Conservation (phyloP, 30 jellyfish, hydroid and myxozoan genomes). For the Phacellophora camtschatica region DNA sequence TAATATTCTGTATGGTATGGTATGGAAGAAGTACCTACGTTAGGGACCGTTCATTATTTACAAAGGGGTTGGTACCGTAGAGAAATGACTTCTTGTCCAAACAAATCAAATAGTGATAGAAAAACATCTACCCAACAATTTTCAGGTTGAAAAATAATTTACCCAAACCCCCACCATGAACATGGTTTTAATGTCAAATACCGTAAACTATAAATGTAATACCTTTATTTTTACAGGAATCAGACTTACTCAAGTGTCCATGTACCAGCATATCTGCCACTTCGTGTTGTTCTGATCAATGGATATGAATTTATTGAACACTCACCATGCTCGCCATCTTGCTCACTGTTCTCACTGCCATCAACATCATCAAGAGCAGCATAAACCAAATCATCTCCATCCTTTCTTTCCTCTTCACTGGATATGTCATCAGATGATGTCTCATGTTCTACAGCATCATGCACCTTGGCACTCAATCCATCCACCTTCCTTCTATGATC, state of each 20-base stretch:
- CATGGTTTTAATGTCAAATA: neutral
- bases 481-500: neutral
- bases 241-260: neutral
- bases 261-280: neutral
- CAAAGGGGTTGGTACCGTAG: too few relatives aligned
- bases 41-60: neutral
- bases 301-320: too few relatives aligned
- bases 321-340: neutral
- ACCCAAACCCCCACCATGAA: neutral
- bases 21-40: too few relatives aligned
- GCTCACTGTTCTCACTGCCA: neutral
- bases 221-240: neutral
- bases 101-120: neutral
- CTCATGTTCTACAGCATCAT: too few relatives aligned
- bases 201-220: neutral
- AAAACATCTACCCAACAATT: neutral
- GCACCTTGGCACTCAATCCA: too few relatives aligned
- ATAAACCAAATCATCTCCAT: neutral
- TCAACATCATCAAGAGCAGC: slow-evolving; percentile 3
- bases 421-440: too few relatives aligned
- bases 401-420: neutral
- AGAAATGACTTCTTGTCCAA: neutral
- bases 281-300: neutral
- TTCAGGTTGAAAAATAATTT: too few relatives aligned
- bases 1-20: too few relatives aligned